Percentiles rank a stretch among this genome's conserved stretches.
Conservation (phyloP, 1,140 invertebrate genomes). For the Uloborus diversus region DNA sequence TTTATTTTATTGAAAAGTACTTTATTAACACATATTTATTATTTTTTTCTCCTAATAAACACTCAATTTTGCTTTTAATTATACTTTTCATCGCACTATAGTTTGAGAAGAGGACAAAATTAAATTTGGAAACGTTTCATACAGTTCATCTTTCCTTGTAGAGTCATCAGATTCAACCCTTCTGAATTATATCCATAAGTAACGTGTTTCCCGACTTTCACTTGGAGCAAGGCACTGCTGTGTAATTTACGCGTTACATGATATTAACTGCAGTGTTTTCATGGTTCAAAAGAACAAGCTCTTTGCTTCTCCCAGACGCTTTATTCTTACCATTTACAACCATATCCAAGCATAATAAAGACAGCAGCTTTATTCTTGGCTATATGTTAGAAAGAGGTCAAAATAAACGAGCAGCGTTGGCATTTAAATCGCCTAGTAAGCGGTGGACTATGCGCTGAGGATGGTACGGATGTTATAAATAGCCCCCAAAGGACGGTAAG, state of each 20-base stretch:
- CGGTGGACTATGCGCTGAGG: constrained; percentile 6
- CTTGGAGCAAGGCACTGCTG: constrained; percentile 12
- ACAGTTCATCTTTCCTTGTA: too few species aligned
- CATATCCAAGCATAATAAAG: constrained; percentile 39
- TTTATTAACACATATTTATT: too few species aligned
- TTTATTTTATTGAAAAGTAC: too few species aligned
- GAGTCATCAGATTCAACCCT: too few species aligned
- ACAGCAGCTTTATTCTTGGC: constrained; percentile 45
- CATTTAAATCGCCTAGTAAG: constrained; percentile 55
- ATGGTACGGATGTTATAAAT: constrained; percentile 35
- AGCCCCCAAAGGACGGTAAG: constrained; percentile 39
- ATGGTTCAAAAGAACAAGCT: background rate
- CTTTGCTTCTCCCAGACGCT: background rate
- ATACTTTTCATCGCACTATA: too few species aligned
- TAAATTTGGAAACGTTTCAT: too few species aligned
- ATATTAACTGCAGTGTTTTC: constrained; percentile 41
- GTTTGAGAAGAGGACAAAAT: too few species aligned
- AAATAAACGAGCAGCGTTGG: constrained; percentile 51
- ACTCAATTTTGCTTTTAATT: too few species aligned
- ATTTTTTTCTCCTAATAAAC: too few species aligned
- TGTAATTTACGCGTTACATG: constrained; percentile 37
- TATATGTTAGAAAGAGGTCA: constrained; percentile 48
- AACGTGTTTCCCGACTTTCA: too few species aligned
- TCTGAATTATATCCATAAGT: too few species aligned
- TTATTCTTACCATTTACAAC: constrained; percentile 23